Percentiles rank a stretch among this genome's conserved stretches.
Evolutionary conservation across 2,797 vertebrate species (phyloP).

Genomic region (Cynopterus sphinx): DNA sequence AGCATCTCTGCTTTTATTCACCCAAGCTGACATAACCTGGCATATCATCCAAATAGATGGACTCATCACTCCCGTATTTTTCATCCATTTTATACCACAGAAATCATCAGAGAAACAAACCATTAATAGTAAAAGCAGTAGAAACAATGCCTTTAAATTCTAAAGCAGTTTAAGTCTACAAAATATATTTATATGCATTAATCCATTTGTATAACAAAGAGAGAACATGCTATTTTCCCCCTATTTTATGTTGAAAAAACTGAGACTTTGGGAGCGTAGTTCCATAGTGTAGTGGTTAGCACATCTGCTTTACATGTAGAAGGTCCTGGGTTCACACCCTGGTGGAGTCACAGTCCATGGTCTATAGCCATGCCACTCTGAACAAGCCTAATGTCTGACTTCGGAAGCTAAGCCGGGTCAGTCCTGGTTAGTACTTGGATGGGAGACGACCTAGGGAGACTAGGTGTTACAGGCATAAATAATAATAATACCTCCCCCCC

Average conservation of each 20-base stretch:
- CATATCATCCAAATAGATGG: background rate
- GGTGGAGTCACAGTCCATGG: too few species aligned
- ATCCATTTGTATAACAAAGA: background rate
- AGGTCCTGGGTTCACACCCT: too few species aligned
- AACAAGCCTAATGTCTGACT: too few species aligned
- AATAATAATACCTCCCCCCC: too few species aligned
- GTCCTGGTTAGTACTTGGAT: too few species aligned
- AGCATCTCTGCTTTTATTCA: background rate
- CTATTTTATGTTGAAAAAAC: background rate
- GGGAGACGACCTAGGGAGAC: too few species aligned
- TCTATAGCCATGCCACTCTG: too few species aligned
- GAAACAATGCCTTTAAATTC: background rate
- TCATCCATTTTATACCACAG: background rate
- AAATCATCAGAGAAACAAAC: background rate
- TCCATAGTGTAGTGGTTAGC: too few species aligned
- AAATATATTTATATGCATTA: background rate
- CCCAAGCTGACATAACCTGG: slow-evolving; percentile 42
- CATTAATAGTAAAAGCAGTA: background rate
- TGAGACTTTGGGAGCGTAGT: background rate
- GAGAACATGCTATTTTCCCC: background rate
- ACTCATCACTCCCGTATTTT: background rate
- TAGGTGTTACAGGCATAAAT: too few species aligned
- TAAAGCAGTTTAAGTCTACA: background rate
- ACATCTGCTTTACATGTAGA: too few species aligned
- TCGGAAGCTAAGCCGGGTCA: too few species aligned